Evolutionary conservation across 2,888 invertebrate species (phyloP).

Genomic region (Caenorhabditis plicata): DNA sequence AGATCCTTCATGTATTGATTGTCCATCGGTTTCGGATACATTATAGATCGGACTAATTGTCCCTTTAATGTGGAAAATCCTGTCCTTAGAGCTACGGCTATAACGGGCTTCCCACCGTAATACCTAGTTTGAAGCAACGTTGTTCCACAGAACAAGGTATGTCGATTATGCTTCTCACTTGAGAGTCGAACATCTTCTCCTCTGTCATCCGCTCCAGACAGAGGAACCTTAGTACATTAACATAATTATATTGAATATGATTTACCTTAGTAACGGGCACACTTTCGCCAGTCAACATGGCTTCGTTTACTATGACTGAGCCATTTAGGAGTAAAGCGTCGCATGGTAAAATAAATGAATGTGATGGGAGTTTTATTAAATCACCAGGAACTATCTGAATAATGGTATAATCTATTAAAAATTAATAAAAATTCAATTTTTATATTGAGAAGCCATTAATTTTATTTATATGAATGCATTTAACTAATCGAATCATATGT

Average conservation of each 20-base stretch:
- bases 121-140: slow-evolving; percentile 82
- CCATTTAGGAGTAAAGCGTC: slow-evolving; percentile 85
- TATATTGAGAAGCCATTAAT: not conserved
- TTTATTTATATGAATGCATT: too few relatives aligned
- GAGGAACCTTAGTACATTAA: too few relatives aligned
- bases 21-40: slow-evolving; percentile 71
- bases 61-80: slow-evolving; percentile 73
- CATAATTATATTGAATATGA: too few relatives aligned
- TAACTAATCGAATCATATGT: too few relatives aligned
- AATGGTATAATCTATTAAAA: slow-evolving; percentile 1
- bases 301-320: slow-evolving; percentile 88
- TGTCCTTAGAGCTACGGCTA: slow-evolving; percentile 81
- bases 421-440: not conserved
- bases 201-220: slow-evolving; percentile 55
- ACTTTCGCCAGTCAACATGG: slow-evolving; percentile 91
- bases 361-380: slow-evolving; percentile 74
- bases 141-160: slow-evolving; percentile 88
- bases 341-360: slow-evolving; percentile 76
- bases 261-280: slow-evolving; percentile 89
- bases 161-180: slow-evolving; percentile 77
- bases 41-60: slow-evolving; percentile 71
- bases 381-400: slow-evolving; percentile 73
- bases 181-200: slow-evolving; percentile 68
- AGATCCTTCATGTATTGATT: slow-evolving; percentile 72
- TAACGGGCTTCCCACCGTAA: slow-evolving; percentile 64